Conservation (phyloP, 2,113 vertebrate genomes). For the Pangasianodon gigas region DNA sequence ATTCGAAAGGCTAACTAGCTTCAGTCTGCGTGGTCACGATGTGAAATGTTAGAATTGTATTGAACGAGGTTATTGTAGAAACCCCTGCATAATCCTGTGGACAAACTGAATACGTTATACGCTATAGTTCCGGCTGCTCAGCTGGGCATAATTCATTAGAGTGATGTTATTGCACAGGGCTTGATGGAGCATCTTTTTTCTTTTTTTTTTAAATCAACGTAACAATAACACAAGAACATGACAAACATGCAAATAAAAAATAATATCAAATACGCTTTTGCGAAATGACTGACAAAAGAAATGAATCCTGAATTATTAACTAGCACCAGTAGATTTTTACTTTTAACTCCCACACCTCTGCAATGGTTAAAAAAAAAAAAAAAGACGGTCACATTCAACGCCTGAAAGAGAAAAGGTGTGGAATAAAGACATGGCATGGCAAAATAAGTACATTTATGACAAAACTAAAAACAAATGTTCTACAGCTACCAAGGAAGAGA, state of each 20-base stretch:
- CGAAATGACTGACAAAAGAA: constrained; percentile 39
- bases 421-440: constrained; percentile 46
- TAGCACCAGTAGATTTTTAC: constrained; percentile 83
- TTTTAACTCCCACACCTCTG: constrained; percentile 61
- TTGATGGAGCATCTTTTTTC: constrained; percentile 27
- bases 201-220: background rate
- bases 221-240: background rate
- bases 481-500: constrained; percentile 50
- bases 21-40: background rate
- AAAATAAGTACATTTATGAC: constrained; percentile 48
- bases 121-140: background rate
- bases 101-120: no score
- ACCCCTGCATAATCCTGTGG: background rate
- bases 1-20: background rate
- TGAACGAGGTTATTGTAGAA: background rate
- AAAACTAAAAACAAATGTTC: constrained; percentile 46
- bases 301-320: constrained; percentile 71
- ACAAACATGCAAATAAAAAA: constrained; percentile 35
- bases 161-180: constrained; percentile 52
- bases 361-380: background rate
- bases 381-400: constrained; percentile 46
- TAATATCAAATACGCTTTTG: constrained; percentile 19
- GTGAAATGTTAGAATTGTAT: background rate
- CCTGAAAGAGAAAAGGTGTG: background rate
- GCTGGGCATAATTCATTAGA: background rate